Percentiles rank a stretch among this genome's conserved stretches.
These are phyloP conservation scores for Gulo gulo DNA, from an alignment of 2,113 vertebrate species.

Conservation along the genomic window DNA sequence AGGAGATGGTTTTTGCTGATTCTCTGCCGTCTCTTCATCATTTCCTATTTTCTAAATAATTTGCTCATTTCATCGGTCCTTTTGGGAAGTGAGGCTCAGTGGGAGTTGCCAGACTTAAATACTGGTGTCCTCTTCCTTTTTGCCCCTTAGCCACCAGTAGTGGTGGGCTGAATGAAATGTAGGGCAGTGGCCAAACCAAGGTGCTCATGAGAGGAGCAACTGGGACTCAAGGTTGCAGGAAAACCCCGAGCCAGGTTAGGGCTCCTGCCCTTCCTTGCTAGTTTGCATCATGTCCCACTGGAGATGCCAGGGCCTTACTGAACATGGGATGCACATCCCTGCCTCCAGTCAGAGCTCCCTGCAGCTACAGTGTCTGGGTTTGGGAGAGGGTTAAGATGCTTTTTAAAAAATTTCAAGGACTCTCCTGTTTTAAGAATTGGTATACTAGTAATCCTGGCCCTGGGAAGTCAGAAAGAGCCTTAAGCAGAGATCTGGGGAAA, in stretches of 20 bases:
- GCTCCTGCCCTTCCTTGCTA: not conserved
- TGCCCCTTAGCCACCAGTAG: too few relatives aligned
- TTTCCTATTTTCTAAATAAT: not conserved
- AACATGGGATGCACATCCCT: fast-evolving
- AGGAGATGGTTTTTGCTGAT: not conserved
- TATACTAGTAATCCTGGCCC: not conserved
- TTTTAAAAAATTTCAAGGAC: not conserved
- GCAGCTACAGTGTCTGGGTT: not conserved
- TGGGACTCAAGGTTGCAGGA: not conserved
- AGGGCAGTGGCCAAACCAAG: not conserved
- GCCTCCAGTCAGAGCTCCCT: not conserved
- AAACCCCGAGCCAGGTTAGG: not conserved
- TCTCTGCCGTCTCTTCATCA: not conserved
- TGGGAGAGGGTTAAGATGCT: not conserved
- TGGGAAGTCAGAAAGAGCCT: not conserved
- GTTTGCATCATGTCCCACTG: not conserved
- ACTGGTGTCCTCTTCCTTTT: not conserved
- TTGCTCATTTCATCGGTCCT: not conserved
- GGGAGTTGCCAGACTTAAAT: not conserved
- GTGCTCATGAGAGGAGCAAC: not conserved
- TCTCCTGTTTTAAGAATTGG: not conserved
- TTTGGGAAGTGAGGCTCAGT: not conserved
- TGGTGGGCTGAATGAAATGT: not conserved
- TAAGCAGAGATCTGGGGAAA: not conserved
- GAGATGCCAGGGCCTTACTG: not conserved